These are phyloP conservation scores for Ormyrus thymus DNA, from an alignment of 2,888 invertebrate genomes.

Conservation along the genomic window DNA sequence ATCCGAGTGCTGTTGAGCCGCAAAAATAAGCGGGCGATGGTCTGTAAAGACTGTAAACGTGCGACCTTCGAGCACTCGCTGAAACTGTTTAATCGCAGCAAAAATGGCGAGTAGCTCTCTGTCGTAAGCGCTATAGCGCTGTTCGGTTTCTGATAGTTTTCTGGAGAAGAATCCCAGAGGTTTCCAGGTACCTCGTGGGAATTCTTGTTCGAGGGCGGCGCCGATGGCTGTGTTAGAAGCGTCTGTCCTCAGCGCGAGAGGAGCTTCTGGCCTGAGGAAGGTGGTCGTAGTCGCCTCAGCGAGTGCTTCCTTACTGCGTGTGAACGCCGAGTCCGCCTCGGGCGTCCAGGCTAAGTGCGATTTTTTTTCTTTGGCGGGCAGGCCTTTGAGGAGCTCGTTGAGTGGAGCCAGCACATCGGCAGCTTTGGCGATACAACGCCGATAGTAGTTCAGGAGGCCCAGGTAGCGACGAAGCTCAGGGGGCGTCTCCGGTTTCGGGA, in stretches of 20 bases:
- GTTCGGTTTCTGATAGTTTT: background rate
- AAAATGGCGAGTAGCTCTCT: background rate
- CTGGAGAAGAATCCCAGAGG: conserved; percentile 6
- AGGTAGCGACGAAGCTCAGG: background rate
- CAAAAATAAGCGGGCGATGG: background rate
- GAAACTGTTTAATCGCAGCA: no score
- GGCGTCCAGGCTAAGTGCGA: background rate
- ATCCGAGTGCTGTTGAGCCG: background rate
- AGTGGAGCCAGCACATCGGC: conserved; percentile 1
- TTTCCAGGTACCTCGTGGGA: background rate
- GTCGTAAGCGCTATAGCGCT: conserved; percentile 2
- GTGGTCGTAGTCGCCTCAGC: no score
- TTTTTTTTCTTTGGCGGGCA: background rate
- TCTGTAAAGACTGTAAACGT: no score
- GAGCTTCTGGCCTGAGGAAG: background rate
- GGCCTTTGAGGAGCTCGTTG: background rate
- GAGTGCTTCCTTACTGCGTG: background rate
- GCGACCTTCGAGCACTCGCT: no score
- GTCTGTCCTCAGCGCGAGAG: conserved; percentile 3
- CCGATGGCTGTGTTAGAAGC: conserved; percentile 13
- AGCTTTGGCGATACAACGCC: background rate
- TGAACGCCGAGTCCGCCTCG: background rate
- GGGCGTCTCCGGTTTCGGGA: background rate
- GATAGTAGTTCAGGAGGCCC: background rate
- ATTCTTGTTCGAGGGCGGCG: background rate